A percentile compares a stretch with the other conserved stretches of the same genome.
phyloP scores from a whole-genome alignment of 1,140 invertebrate species.

The Tyrophagus putrescentiae region DNA sequence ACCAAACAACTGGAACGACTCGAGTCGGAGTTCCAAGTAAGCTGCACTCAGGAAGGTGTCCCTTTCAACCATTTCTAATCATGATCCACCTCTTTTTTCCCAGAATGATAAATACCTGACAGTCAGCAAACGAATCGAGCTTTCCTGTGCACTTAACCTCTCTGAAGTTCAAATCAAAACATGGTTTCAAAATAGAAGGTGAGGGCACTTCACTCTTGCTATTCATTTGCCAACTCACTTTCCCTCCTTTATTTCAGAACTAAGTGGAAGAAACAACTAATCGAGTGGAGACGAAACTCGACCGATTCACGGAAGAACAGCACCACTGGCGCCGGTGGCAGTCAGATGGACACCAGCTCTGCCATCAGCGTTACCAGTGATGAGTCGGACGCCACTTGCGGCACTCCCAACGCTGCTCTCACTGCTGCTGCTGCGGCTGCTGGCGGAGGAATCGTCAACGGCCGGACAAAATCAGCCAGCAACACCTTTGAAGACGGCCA shows the following conservation, averaged over 20 bases:
- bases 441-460: too few species aligned
- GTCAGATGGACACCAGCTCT: not conserved
- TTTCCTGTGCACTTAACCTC: conserved; percentile 67
- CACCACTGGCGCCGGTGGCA: not conserved
- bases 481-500: too few species aligned
- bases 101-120: conserved; percentile 83
- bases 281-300: conserved; percentile 42
- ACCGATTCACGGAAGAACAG: not conserved
- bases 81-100: conserved; percentile 19
- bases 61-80: not conserved
- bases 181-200: conserved; percentile 79
- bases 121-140: conserved; percentile 80
- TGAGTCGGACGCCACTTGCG: conserved; percentile 1
- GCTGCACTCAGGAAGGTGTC: not conserved
- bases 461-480: too few species aligned
- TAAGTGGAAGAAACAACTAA: conserved; percentile 91
- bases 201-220: conserved; percentile 25
- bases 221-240: conserved; percentile 8
- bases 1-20: conserved; percentile 75
- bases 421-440: too few species aligned
- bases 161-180: conserved; percentile 95
- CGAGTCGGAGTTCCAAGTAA: conserved; percentile 77
- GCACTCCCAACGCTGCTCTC: too few species aligned
- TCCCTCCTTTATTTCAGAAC: conserved; percentile 41
- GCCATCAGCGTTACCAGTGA: conserved; percentile 14